Evolutionary conservation across 35 echinoderm and acorn worm species (phyloP), one percentile per base, ranked within the genome.

Genomic region (Apostichopus californicus): DNA sequence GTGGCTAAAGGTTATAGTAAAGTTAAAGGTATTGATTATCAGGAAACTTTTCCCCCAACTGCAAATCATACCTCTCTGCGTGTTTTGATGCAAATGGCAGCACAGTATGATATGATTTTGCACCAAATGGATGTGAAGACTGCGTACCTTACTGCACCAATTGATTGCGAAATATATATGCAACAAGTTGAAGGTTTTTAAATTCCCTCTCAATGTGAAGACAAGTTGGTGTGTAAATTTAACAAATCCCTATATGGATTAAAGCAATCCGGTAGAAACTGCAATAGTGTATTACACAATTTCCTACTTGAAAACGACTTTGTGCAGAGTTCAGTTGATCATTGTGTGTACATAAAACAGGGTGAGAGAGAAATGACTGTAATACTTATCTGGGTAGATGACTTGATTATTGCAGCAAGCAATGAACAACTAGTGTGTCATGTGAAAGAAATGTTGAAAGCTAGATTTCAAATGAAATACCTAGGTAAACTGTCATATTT

Each of bases 81-180:
- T 25, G 24, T 25, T 25, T 25, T 25, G 24, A 25, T 25, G 24
- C 24, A 25, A 25, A 25, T 25, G 24, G 24, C 24, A 25, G 24
- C 24, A 25, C 24, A 25, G 24, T 25, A 25, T 25, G 24, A 25
- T 25, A 25, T 25, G 24, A 25, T 25, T 25, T 25, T 25, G 24
- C 24, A 25, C 24, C 24, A 25, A 25, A 25, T 25, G 24, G 24
- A 25, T 25, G 24, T 25, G 24, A 25, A 25, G 24, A 25, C 24
- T 25, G 24, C 24, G 24, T 95, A 95, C 90, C 56, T 92, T 14
- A 79, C 92, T 95, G 91, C 94, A n/a, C 93, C 93, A 56, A 94
- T 94, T 65, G 94, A 95, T 78, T n/a, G 8, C 65, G 94, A 92
- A 55, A 92, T 92, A 60, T 95, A 92, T 91, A 78, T 95, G 73